phyloP scores from a whole-genome alignment of 1,140 invertebrate genomes.

The Lethrus apterus region DNA sequence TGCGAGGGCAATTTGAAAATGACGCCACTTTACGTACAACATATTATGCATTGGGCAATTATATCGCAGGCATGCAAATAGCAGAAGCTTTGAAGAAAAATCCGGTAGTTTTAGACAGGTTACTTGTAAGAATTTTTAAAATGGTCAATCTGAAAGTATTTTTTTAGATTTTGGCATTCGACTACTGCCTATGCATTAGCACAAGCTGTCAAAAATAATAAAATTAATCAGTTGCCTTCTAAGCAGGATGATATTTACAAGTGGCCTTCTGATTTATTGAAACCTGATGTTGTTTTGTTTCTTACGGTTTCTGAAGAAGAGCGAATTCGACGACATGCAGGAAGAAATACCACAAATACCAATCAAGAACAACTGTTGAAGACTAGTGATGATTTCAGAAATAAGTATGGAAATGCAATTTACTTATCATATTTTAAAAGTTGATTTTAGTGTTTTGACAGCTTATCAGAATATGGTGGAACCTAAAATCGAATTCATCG shows the following conservation, averaged over 20 bases:
- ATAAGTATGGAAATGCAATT: slow-evolving; percentile 22
- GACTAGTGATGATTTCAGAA: slow-evolving; percentile 21
- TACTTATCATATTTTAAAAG: background rate
- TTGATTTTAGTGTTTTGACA: slow-evolving; percentile 5
- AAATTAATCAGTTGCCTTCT: slow-evolving; percentile 21
- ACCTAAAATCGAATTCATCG: slow-evolving; percentile 8
- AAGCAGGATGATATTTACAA: slow-evolving; percentile 27
- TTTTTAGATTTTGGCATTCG: slow-evolving; percentile 39
- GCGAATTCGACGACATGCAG: slow-evolving; percentile 23
- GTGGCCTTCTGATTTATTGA: slow-evolving; percentile 40
- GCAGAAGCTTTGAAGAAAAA: slow-evolving; percentile 19
- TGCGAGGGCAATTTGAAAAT: slow-evolving; percentile 30
- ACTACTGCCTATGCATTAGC: slow-evolving; percentile 39
- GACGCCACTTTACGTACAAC: slow-evolving; percentile 25
- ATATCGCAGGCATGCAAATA: slow-evolving; percentile 35
- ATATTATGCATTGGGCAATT: slow-evolving; percentile 38
- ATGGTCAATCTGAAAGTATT: background rate
- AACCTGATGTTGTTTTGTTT: slow-evolving; percentile 33
- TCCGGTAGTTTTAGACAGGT: slow-evolving; percentile 35
- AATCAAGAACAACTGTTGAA: slow-evolving; percentile 26
- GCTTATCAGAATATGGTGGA: slow-evolving; percentile 8
- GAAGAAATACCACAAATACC: slow-evolving; percentile 18
- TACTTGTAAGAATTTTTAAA: background rate
- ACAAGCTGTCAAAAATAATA: slow-evolving; percentile 26
- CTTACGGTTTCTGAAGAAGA: slow-evolving; percentile 26